These are phyloP conservation scores for Rynchops niger DNA, from an alignment of 2,113 vertebrate species.

Conservation along the genomic window DNA sequence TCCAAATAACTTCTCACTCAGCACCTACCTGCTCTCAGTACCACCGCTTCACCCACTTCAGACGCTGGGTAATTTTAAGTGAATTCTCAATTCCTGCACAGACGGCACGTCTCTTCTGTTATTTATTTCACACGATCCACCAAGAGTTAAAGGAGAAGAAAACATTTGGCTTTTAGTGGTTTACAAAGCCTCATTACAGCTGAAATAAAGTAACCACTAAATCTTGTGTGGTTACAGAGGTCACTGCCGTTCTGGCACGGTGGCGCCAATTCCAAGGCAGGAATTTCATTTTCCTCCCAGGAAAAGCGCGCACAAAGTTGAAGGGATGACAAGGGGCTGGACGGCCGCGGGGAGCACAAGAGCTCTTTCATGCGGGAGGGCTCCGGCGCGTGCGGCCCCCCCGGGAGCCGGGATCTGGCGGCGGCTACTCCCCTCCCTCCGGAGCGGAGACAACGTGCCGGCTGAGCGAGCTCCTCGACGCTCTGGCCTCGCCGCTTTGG, in stretches of 20 bases:
- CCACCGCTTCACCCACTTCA: background rate
- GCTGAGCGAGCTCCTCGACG: background rate
- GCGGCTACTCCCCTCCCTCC: background rate
- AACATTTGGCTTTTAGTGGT: conserved; percentile 69
- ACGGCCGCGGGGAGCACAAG: background rate
- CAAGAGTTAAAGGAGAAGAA: conserved; percentile 62
- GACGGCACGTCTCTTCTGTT: background rate
- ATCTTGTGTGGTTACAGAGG: conserved; percentile 75
- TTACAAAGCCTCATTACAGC: conserved; percentile 75
- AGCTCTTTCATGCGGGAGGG: background rate
- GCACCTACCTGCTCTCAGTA: background rate
- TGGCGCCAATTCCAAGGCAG: conserved; percentile 69
- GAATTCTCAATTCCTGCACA: background rate
- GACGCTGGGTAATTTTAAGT: background rate
- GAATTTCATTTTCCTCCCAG: conserved; percentile 49
- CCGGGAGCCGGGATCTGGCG: fast-evolving
- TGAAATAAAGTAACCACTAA: conserved; percentile 72
- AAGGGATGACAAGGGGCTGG: background rate
- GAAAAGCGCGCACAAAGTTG: background rate
- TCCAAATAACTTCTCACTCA: conserved; percentile 12
- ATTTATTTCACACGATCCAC: background rate
- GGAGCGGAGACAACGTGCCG: fast-evolving
- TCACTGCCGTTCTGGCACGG: conserved; percentile 64
- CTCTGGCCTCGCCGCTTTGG: background rate
- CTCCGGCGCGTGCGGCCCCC: background rate